Evolutionary conservation across 2,113 vertebrate species (phyloP), one percentile per base, ranked within the genome.

Genomic region (Catagonus wagneri): DNA sequence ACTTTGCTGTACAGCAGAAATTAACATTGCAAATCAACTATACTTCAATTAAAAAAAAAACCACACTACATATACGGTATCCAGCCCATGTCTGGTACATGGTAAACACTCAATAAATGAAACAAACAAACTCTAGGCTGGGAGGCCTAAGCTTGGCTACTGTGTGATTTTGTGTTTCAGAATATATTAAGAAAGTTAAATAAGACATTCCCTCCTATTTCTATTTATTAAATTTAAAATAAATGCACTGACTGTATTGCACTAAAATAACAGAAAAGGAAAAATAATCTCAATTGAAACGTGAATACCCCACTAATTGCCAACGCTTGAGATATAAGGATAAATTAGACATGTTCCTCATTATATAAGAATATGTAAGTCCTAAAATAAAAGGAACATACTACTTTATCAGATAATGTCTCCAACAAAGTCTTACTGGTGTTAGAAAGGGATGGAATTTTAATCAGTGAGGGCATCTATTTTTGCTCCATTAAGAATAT

Each of bases 401-500:
- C 16, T 58, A 19, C 44, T 79, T 66, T 50, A 92, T 71, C 32
- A 14, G 32, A 84, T 92, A 79, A 89, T n/a, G n/a, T 22, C 27
- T 71, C 17, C 68, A 29, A 80, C 2, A 52, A 75, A 84, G 69
- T 89, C 69, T 79, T 69, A 89, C 1, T 65, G 50, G 39, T 80
- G 89, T 92, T 96, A 91, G 85, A 94, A 93, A 94, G 65, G 34
- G 25, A 16, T 58, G 20, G 34, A 89, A 94, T 96, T 76, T 86
- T 90, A 94, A 76, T 60, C 34, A 89, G 65, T 63, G 14, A 85
- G 15, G 7, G 39, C 20, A 96, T 86, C 56, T 96, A 27, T 6
- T 92, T 97, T 93, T 66, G 61, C 16, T 78, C 34, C 29, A 22
- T 68, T 76, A 85, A 20, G 17, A 72, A 93, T 71, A 94, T 2